Base-by-base conservation (phyloP, 2,888 invertebrate species). In the Archips crataeganus region DNA sequence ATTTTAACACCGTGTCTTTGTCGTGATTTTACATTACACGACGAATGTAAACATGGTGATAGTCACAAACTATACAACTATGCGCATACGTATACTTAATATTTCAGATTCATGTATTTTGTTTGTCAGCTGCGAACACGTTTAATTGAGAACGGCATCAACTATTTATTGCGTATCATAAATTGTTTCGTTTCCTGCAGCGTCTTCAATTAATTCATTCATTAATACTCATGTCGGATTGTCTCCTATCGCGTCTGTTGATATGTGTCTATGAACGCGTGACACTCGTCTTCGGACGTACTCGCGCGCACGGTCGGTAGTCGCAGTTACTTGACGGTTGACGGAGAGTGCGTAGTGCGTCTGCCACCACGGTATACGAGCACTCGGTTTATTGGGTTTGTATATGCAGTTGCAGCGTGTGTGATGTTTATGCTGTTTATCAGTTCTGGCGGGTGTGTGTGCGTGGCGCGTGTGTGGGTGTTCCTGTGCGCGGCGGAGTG, bases 381-480 rank as follows among this genome's bases (percentile, higher is more conserved):
- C 80, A 81, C 80, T 81, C 77, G 77, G 80, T 83, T 82, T 81
- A 82, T 82, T 81, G 79, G 83, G 82, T 85, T 82, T 81, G 80
- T 86, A 87, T 86, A 85, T 92, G 90, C 91, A 91, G 84, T 88
- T 90, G 90, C 88, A 89, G 84, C 85, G 86, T 85, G 84, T 85
- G 90, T 79, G 89, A 89, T 91, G 91, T 90, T 92, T 87, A 87
- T 90, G 83, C 85, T 88, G 91, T 91, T 93, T 93, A 93, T 94
- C 93, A 92, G 90, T 89, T 87, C 84, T 75, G 79, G 80, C 82
- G 84, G 79, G 80, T 82, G 78, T 82, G 87, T 87, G 87, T 84
- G 82, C 77, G 79, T 60, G 64, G 77, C 77, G 76, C 68, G 74
- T 77, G 76, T 79, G 80, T 79, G 80, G 77, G 81, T 82, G 83